phyloP scores from a whole-genome alignment of 2,797 vertebrate genomes.

The Meda fulgida region DNA sequence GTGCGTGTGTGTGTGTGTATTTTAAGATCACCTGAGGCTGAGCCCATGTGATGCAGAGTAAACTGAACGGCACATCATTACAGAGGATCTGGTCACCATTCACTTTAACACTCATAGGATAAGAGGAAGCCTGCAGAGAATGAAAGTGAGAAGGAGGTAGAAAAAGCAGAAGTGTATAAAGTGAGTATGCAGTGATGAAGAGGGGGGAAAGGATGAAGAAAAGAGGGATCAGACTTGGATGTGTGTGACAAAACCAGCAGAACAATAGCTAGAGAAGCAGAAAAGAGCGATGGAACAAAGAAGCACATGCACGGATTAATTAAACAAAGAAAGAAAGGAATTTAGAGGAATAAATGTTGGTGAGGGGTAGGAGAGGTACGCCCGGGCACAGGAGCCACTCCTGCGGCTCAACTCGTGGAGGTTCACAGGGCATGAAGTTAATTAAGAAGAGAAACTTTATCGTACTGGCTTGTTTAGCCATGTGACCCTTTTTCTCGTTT shows the following conservation, averaged over 20 bases:
- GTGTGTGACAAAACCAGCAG: conserved; percentile 15
- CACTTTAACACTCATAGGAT: conserved; percentile 31
- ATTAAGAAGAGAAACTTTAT: conserved; percentile 37
- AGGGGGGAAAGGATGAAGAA: conserved; percentile 16
- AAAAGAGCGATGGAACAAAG: conserved; percentile 29
- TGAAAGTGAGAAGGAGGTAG: conserved; percentile 13
- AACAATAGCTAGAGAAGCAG: not conserved
- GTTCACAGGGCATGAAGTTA: conserved; percentile 35
- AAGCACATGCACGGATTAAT: conserved; percentile 14
- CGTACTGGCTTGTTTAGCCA: conserved; percentile 18
- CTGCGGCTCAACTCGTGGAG: conserved; percentile 3
- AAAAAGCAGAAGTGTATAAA: conserved; percentile 36
- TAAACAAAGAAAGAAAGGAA: conserved; percentile 35
- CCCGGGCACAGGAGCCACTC: not conserved
- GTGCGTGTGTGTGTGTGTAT: rapidly evolving
- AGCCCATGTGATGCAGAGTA: not conserved
- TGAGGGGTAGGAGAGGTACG: not conserved
- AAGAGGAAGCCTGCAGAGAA: conserved; percentile 34
- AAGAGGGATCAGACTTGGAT: conserved; percentile 10
- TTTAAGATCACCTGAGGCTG: not conserved
- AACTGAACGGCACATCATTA: not conserved
- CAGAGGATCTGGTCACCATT: conserved; percentile 11
- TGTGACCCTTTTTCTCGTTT: not conserved
- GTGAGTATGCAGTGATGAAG: not conserved
- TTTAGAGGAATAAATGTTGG: conserved; percentile 13